A percentile compares a stretch with the other conserved stretches of the same genome.
Conservation (phyloP, 1,140 invertebrate species). For the Phymastichus coffea region DNA sequence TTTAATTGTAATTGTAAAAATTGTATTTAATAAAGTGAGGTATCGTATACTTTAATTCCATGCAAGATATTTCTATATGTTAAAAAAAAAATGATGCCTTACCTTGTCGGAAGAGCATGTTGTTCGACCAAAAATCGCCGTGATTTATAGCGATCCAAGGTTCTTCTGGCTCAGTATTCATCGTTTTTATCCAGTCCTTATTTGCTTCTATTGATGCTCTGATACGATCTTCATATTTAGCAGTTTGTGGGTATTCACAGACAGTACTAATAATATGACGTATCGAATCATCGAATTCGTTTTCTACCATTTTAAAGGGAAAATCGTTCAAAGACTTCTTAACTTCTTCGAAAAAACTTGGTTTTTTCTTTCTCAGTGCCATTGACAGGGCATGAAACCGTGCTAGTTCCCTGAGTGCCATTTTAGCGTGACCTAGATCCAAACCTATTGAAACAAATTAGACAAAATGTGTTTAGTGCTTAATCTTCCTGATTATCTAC, state of each 20-base stretch:
- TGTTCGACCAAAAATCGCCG: slow-evolving; percentile 11
- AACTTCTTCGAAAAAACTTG: slow-evolving; percentile 46
- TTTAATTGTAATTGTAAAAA: too few species aligned
- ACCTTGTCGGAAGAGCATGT: slow-evolving; percentile 2
- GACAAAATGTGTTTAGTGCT: too few species aligned
- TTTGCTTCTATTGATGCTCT: background rate
- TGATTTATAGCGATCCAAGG: background rate
- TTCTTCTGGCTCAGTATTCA: background rate
- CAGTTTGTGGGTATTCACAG: background rate
- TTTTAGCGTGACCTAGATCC: background rate
- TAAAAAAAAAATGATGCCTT: background rate
- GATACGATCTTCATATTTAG: slow-evolving; percentile 2
- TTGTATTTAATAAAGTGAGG: too few species aligned
- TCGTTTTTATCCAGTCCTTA: background rate
- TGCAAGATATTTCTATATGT: background rate
- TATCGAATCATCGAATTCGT: background rate
- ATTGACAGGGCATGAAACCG: slow-evolving; percentile 10
- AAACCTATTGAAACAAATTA: slow-evolving; percentile 11
- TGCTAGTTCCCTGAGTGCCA: background rate
- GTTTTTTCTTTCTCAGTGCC: slow-evolving; percentile 47
- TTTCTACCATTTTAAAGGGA: background rate
- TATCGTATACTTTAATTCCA: too few species aligned
- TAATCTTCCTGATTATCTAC: too few species aligned
- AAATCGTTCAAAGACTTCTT: background rate
- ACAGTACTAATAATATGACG: background rate